These are phyloP conservation scores for Falco concolor DNA, from an alignment of 2,797 vertebrate species.

Conservation along the genomic window DNA sequence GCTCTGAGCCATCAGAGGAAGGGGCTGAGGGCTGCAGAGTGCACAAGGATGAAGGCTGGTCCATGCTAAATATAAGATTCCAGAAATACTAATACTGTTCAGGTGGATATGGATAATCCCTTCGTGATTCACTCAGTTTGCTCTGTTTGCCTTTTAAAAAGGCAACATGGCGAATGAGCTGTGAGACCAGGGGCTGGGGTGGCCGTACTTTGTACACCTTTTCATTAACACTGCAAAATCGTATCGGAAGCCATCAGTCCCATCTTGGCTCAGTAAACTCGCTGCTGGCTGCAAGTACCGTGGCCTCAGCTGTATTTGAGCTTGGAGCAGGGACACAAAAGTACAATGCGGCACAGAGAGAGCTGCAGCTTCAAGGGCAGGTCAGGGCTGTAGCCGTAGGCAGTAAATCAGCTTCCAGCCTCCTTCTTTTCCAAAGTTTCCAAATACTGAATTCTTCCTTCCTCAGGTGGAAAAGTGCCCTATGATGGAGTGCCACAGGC, in stretches of 20 bases:
- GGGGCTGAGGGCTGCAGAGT: background rate
- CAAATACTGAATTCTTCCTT: background rate
- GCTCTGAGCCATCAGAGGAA: background rate
- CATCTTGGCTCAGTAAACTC: background rate
- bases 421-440: background rate
- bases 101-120: background rate
- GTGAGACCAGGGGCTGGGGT: background rate
- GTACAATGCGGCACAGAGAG: background rate
- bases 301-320: background rate
- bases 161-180: background rate
- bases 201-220: background rate
- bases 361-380: background rate
- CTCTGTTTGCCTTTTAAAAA: background rate
- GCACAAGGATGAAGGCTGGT: background rate
- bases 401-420: background rate
- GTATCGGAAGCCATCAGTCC: background rate
- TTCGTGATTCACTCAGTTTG: background rate
- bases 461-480: background rate
- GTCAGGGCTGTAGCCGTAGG: background rate
- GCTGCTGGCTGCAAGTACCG: background rate
- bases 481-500: background rate
- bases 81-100: background rate
- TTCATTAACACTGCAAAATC: background rate
- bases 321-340: background rate
- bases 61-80: background rate